These are phyloP conservation scores for Triops longicaudatus DNA, from an alignment of 1,140 invertebrate species.

Conservation along the genomic window DNA sequence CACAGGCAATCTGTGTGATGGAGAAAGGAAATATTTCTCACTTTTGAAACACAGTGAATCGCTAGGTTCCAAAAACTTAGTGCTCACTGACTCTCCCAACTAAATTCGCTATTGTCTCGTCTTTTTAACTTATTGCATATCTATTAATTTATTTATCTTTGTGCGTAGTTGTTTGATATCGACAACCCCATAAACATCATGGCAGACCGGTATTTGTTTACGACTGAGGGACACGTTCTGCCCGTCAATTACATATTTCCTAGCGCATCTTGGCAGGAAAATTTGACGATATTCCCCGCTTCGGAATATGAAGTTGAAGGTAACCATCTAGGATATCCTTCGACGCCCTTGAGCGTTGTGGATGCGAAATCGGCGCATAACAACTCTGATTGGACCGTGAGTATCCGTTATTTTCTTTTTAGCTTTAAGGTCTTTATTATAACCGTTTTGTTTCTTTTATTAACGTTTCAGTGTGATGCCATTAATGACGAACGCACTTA, in stretches of 20 bases:
- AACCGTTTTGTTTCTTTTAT: conserved; percentile 33
- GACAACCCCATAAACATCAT: conserved; percentile 55
- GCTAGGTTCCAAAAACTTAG: too few relatives aligned
- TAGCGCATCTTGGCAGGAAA: conserved; percentile 37
- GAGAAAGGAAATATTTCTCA: too few relatives aligned
- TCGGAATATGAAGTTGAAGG: conserved; percentile 24
- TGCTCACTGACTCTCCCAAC: too few relatives aligned
- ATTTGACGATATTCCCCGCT: conserved; percentile 34
- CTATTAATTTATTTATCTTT: conserved; percentile 30
- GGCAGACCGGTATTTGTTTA: conserved; percentile 51
- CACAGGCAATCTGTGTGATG: too few relatives aligned
- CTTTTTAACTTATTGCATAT: too few relatives aligned
- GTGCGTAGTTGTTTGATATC: conserved; percentile 54
- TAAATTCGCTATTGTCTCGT: too few relatives aligned
- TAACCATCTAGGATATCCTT: conserved; percentile 11
- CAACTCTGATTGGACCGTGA: background rate
- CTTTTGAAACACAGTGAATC: too few relatives aligned
- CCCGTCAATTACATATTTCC: conserved; percentile 46
- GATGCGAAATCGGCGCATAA: background rate
- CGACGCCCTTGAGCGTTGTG: conserved; percentile 17
- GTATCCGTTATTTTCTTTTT: background rate
- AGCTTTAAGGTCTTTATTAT: background rate
- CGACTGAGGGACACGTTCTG: conserved; percentile 60
- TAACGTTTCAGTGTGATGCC: conserved; percentile 42
- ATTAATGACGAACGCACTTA: conserved; percentile 43